Evolutionary conservation across 2,113 vertebrate genomes (phyloP).

Genomic region (Tragelaphus strepsiceros): DNA sequence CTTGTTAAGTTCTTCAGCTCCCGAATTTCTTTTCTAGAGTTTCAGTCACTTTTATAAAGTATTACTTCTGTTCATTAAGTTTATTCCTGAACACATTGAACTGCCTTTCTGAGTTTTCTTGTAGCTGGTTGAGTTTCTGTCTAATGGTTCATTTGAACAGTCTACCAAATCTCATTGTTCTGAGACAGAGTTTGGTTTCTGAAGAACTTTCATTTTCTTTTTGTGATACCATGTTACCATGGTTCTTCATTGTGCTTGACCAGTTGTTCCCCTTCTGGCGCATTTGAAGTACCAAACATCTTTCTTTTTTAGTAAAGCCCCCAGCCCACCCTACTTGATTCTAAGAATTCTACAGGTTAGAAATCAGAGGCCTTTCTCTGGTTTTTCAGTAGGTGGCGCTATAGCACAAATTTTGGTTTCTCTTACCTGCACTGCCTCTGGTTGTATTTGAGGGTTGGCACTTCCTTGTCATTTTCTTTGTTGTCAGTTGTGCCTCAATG

Average conservation of each 20-base stretch:
- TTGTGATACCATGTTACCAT: neutral
- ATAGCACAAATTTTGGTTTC: neutral
- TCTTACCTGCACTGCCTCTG: neutral
- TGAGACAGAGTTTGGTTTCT: neutral
- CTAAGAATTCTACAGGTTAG: neutral
- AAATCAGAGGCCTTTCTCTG: neutral
- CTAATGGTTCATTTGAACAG: rapidly evolving
- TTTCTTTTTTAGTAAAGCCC: neutral
- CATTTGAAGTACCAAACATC: neutral
- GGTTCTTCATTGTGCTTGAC: neutral
- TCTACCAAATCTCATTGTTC: neutral
- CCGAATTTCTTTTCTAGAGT: neutral
- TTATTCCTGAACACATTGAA: neutral
- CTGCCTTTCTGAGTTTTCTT: neutral
- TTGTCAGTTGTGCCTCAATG: neutral
- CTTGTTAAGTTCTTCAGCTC: neutral
- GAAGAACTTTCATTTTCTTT: neutral
- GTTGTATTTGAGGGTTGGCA: neutral
- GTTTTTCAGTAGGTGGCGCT: neutral
- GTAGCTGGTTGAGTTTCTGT: neutral
- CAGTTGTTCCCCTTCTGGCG: neutral
- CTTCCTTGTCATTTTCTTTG: neutral
- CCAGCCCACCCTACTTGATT: neutral
- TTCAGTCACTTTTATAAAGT: neutral
- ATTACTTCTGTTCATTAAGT: neutral